Evolutionary conservation across 2,113 vertebrate species (phyloP).

Genomic region (Planiliza haematocheilus): DNA sequence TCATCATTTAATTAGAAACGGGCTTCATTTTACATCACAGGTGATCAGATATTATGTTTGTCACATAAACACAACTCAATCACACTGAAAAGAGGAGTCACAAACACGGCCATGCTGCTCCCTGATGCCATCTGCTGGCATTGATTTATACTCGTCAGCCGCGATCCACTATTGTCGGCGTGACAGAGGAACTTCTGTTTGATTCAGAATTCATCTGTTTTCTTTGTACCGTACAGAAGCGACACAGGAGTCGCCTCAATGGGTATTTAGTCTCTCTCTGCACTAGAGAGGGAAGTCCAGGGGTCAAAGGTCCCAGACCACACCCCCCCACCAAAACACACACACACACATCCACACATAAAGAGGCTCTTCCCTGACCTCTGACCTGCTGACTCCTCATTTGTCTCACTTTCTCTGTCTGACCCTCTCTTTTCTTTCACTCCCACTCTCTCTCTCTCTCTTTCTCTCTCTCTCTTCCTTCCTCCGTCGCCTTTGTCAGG

Average conservation of each 20-base stretch:
- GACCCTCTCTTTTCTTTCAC: constrained; percentile 35
- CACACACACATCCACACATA: constrained; percentile 24
- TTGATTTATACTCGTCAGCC: neutral
- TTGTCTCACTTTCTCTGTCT: constrained; percentile 62
- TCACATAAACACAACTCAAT: no score
- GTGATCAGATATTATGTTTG: no score
- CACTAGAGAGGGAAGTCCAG: constrained; percentile 48
- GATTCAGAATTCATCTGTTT: neutral
- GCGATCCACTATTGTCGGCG: neutral
- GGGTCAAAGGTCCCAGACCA: constrained; percentile 52
- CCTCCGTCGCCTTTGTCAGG: constrained; percentile 14
- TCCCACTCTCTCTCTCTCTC: constrained; percentile 14
- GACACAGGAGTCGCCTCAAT: constrained; percentile 38
- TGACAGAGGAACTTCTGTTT: neutral
- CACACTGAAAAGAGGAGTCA: neutral
- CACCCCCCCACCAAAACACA: constrained; percentile 23
- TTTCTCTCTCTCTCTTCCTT: constrained; percentile 17
- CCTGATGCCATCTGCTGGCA: constrained; percentile 47
- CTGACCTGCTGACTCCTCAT: constrained; percentile 49
- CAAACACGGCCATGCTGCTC: neutral
- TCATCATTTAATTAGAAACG: no score
- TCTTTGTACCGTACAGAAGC: neutral
- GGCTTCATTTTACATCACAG: no score
- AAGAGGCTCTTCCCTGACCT: constrained; percentile 49
- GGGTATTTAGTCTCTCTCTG: constrained; percentile 56